Base-by-base conservation (phyloP, 2,113 vertebrate genomes). In the Platichthys stellatus region DNA sequence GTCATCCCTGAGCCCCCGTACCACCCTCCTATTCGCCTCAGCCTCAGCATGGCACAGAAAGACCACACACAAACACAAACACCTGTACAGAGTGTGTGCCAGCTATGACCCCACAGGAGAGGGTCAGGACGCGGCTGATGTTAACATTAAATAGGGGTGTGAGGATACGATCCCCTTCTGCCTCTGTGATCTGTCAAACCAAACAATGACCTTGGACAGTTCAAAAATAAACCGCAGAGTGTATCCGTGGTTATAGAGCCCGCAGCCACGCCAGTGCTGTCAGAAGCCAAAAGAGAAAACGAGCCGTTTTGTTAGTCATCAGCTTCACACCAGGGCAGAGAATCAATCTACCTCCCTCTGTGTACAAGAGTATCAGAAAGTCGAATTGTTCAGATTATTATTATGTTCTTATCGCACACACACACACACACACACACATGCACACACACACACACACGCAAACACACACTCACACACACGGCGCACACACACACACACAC, bases 271-370 rank as follows among this genome's bases (percentile, higher is more conserved):
- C 85, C 73, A 76, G 68, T 81, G 79, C 76, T 86, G 84, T 90
- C 47, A 45, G 75, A 74, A 81, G 88, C 90, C 89, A 92, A 78
- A 74, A 88, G 80, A 87, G 81, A 90, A 83, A 81, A 87, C 80
- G 74, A 90, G 66, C 70, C n/a, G 84, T 88, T 80, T 81, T 82
- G 89, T 93, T 93, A 93, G 89, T 93, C 92, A 93, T 91, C 89
- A 70, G 83, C 84, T 85, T 86, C 81, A 57, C 81, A 86, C 79
- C 82, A 76, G 87, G 82, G 79, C 75, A 84, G 68, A 86, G 86
- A 88, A 91, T 92, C 89, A 87, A 88, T 89, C 80, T 81, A 80
- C 84, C 83, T 83, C 81, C 88, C 78, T 85, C 82, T 84, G 88
- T 69, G 86, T 76, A 70, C 86, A 71, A 67, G 63, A 78, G 78